Conservation (phyloP, 2,113 vertebrate species). For the Hypomesus transpacificus region DNA sequence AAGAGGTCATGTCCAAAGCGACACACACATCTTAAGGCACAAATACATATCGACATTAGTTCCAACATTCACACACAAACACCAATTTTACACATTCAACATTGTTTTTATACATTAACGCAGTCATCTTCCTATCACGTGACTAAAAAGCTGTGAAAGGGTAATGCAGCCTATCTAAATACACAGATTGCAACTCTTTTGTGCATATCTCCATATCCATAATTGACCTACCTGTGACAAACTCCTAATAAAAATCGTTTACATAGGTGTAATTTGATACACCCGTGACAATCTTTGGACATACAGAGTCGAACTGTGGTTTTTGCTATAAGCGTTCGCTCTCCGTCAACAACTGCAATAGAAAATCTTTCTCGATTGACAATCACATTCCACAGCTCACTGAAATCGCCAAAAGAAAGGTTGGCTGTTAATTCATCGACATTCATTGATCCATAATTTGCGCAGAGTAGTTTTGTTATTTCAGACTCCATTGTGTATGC, state of each 20-base stretch:
- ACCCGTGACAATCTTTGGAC: slow-evolving; percentile 43
- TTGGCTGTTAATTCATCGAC: slow-evolving; percentile 21
- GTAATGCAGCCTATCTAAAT: background rate
- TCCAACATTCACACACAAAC: background rate
- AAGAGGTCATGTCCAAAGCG: slow-evolving; percentile 57
- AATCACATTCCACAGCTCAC: background rate
- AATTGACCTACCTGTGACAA: slow-evolving; percentile 28
- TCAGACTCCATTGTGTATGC: slow-evolving; percentile 9
- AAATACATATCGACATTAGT: background rate
- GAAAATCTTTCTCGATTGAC: background rate
- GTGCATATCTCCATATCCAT: too few relatives aligned
- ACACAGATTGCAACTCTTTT: too few relatives aligned
- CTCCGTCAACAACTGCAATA: background rate
- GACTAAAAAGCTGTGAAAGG: too few relatives aligned
- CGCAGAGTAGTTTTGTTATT: slow-evolving; percentile 46
- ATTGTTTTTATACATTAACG: background rate
- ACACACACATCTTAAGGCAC: slow-evolving; percentile 46
- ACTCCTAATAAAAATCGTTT: slow-evolving; percentile 51
- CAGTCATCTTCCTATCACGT: background rate
- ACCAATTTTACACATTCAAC: background rate
- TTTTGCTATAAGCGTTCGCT: slow-evolving; percentile 54
- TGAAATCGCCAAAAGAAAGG: rapidly evolving
- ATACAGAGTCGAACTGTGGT: slow-evolving; percentile 54
- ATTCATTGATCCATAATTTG: slow-evolving; percentile 34
- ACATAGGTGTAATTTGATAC: slow-evolving; percentile 61